These are phyloP conservation scores for Euplexia lucipara DNA, from an alignment of 2,888 invertebrate genomes.

Conservation along the genomic window DNA sequence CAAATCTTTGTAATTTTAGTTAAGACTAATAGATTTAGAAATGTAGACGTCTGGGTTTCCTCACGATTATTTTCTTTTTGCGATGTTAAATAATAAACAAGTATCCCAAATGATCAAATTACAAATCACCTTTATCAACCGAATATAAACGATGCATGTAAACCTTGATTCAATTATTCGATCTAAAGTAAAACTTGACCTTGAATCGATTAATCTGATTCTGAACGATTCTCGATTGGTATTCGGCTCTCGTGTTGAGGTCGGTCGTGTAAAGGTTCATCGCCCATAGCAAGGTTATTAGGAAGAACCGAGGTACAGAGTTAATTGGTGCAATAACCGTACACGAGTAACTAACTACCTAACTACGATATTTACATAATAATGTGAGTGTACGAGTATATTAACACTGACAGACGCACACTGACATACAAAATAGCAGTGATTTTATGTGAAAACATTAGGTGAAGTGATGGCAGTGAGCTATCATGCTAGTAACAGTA, in stretches of 20 bases:
- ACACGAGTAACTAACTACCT: slow-evolving; percentile 1
- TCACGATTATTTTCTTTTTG: too few species aligned
- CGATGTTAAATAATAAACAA: not conserved
- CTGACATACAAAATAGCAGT: too few species aligned
- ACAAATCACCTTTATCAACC: slow-evolving; percentile 3
- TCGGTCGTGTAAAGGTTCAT: slow-evolving; percentile 56
- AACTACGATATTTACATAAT: slow-evolving; percentile 26
- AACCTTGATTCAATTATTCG: slow-evolving; percentile 45
- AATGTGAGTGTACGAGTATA: slow-evolving; percentile 9
- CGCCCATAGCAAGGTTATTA: slow-evolving; percentile 54
- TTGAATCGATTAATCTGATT: slow-evolving; percentile 58
- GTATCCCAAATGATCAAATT: not conserved
- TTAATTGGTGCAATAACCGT: slow-evolving; percentile 58
- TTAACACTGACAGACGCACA: not conserved
- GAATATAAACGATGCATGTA: slow-evolving; percentile 14
- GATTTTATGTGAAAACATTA: too few species aligned
- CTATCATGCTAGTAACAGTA: too few species aligned
- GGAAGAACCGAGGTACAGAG: slow-evolving; percentile 52
- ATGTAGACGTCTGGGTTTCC: too few species aligned
- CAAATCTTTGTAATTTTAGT: too few species aligned
- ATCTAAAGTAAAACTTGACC: slow-evolving; percentile 50
- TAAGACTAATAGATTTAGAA: too few species aligned
- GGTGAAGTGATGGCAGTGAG: too few species aligned
- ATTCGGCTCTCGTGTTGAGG: slow-evolving; percentile 59
- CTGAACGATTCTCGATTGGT: slow-evolving; percentile 52